These are phyloP conservation scores for Lepidochrysops patricia DNA, from an alignment of 2,888 invertebrate species.

Conservation along the genomic window DNA sequence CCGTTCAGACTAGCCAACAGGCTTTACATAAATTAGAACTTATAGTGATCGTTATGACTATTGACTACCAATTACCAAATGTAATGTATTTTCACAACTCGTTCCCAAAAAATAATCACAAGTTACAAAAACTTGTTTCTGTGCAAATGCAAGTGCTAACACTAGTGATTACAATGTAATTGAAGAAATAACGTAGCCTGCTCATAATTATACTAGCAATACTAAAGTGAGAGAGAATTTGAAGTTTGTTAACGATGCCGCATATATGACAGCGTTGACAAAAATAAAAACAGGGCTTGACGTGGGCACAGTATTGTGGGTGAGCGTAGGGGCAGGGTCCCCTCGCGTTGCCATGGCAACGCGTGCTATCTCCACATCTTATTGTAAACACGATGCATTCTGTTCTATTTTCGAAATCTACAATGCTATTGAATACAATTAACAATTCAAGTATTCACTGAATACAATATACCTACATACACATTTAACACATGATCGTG, in stretches of 20 bases:
- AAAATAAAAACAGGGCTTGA: conserved; percentile 46
- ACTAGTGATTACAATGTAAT: too few relatives aligned
- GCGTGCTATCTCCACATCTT: conserved; percentile 50
- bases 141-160: too few relatives aligned
- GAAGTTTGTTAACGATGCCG: neutral
- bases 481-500: neutral
- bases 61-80: too few relatives aligned
- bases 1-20: too few relatives aligned
- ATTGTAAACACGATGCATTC: conserved; percentile 34
- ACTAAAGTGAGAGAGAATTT: neutral
- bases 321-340: conserved; percentile 48
- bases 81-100: too few relatives aligned
- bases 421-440: conserved; percentile 10
- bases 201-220: too few relatives aligned
- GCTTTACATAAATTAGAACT: too few relatives aligned
- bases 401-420: conserved; percentile 22
- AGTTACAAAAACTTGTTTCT: too few relatives aligned
- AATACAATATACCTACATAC: too few relatives aligned
- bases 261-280: conserved; percentile 28
- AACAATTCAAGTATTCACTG: conserved; percentile 1
- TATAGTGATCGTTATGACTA: neutral
- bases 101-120: too few relatives aligned
- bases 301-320: conserved; percentile 32
- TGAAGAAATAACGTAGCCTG: too few relatives aligned
- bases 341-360: conserved; percentile 55